Conservation (phyloP, 2,113 vertebrate species). For the Pandion haliaetus region DNA sequence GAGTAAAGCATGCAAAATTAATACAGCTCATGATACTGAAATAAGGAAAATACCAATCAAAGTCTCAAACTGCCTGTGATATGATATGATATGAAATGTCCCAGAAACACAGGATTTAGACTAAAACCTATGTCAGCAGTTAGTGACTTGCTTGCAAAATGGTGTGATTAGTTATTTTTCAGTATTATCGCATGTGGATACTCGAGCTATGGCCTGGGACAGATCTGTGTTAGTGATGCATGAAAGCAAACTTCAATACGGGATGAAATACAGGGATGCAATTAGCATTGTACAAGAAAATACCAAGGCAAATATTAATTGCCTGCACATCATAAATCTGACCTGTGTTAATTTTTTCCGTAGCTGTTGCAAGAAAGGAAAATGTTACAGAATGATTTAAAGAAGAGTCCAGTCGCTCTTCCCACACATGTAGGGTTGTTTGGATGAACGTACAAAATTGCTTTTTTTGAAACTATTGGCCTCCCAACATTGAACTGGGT, state of each 20-base stretch:
- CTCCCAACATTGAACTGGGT: not conserved
- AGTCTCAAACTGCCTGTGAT: not conserved
- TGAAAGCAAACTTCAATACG: not conserved
- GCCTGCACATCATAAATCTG: not conserved
- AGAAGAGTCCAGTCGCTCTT: not conserved
- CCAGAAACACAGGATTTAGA: not conserved
- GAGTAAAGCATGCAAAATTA: not conserved
- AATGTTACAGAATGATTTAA: not conserved
- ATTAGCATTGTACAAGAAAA: not conserved
- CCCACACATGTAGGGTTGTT: rapidly evolving
- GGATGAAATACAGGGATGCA: not conserved
- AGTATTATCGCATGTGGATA: not conserved
- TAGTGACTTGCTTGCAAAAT: not conserved
- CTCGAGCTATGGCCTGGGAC: not conserved
- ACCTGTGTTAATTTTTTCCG: not conserved
- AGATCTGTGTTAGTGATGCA: not conserved
- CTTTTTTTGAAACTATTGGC: not conserved
- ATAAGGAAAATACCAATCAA: not conserved
- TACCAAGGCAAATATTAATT: not conserved
- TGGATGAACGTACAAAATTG: not conserved
- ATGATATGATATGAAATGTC: not conserved
- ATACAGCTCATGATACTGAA: not conserved
- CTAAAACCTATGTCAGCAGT: not conserved
- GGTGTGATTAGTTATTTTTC: not conserved
- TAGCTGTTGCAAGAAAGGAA: not conserved